Evolutionary conservation across 2,888 invertebrate species (phyloP), one percentile per base, ranked within the genome.

Genomic region (Agonopterix alstromeriana): DNA sequence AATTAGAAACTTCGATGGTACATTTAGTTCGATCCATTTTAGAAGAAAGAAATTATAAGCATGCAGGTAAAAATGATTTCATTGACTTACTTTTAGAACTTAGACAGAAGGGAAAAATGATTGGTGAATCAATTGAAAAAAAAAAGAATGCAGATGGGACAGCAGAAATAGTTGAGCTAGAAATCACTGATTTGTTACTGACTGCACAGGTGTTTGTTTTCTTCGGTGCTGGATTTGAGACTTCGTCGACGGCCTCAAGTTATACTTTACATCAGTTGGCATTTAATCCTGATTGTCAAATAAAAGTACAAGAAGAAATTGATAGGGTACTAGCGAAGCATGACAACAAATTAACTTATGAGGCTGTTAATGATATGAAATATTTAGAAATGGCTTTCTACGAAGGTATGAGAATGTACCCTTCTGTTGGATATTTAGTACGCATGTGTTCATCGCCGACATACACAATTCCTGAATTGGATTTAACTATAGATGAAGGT

Each of bases 201-300:
- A 74, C 74, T 9, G 83, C 87, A 2, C 87, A 86, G 70, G 77
- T 79, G 0, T 86, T 88, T 58, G 77, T 84, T 4, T 87, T 87
- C 55, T 87, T 88, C 43, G 87, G 79, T 11, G 90, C 89, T 48
- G 90, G 90, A 7, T 90, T 87, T 56, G 90, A 90, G 61, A 90
- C 90, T 2, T 90, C 90, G 0, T 89, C 90, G 0, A 82, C 85
- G 1, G 78, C 87, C 3, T 80, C 90, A 0, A 86, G 88, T 69
- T 88, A 78, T 45, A 75, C 83, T 2, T 65, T 88, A n/a, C 89
- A 89, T 55, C 78, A 84, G 53, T 61, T 90, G 8, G 89, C 90
- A 27, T 82, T 77, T 12, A 68, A 89, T 58, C 82, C 82, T 2
- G 82, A 88, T 2, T 77, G 74, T 36, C 90, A 90, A 57, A 67